Conservation (phyloP, 2,113 vertebrate genomes). For the Pachycephala philippinensis region DNA sequence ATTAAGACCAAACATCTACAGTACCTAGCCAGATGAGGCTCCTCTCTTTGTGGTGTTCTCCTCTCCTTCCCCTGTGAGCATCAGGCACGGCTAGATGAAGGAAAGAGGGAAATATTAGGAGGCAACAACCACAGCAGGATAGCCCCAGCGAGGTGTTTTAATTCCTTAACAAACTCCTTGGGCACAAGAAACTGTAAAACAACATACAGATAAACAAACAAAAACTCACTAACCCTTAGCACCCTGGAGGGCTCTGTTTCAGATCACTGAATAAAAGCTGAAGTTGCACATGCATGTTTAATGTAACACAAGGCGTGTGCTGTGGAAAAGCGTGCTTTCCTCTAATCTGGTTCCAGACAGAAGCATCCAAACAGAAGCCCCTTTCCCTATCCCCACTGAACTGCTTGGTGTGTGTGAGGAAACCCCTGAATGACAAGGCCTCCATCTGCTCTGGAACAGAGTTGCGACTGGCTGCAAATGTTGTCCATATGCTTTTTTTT, state of each 20-base stretch:
- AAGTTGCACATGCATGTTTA: slow-evolving; percentile 52
- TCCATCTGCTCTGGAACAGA: slow-evolving; percentile 52
- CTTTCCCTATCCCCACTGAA: slow-evolving; percentile 38
- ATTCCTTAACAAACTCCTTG: slow-evolving; percentile 27
- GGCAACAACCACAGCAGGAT: neutral
- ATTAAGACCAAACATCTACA: neutral
- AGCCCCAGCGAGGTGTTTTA: neutral
- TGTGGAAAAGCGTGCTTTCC: neutral
- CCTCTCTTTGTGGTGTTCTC: neutral
- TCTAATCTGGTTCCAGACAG: slow-evolving; percentile 55
- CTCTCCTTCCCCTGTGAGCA: neutral
- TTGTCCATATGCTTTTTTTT: slow-evolving; percentile 61
- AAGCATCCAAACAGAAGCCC: slow-evolving; percentile 57
- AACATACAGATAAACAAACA: slow-evolving; percentile 47
- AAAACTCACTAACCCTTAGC: slow-evolving; percentile 25
- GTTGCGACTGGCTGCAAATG: slow-evolving; percentile 55
- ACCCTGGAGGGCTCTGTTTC: slow-evolving; percentile 21
- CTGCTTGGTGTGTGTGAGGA: slow-evolving; percentile 13
- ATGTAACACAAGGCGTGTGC: slow-evolving; percentile 30
- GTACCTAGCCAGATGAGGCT: neutral
- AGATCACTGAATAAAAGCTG: slow-evolving; percentile 27
- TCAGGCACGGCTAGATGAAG: rapidly evolving
- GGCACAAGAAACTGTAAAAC: slow-evolving; percentile 20
- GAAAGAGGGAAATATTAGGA: neutral
- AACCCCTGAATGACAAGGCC: slow-evolving; percentile 55